Conservation (phyloP, 92 coral and sea anemone genomes). For the Diadumene lineata region DNA sequence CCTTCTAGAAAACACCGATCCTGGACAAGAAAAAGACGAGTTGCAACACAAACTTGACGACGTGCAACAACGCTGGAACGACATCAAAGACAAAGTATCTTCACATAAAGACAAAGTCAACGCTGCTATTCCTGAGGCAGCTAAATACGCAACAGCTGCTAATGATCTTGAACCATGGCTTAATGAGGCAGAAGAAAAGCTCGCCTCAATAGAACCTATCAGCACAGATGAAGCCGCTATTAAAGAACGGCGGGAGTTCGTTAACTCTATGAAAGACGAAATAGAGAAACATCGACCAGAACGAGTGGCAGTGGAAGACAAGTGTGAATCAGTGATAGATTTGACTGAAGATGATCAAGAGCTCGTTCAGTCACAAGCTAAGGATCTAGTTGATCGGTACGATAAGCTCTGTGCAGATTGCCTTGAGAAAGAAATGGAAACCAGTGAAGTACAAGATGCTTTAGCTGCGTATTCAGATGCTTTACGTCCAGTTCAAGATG, state of each 20-base stretch:
- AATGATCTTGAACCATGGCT: constrained; percentile 75
- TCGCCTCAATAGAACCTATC: constrained; percentile 69
- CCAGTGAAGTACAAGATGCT: constrained; percentile 50
- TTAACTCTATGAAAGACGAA: constrained; percentile 56
- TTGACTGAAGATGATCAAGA: constrained; percentile 76
- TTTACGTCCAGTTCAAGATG: constrained; percentile 65
- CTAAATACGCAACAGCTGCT: constrained; percentile 66
- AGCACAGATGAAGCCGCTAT: constrained; percentile 58
- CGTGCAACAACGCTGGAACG: constrained; percentile 78
- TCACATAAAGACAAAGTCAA: constrained; percentile 67
- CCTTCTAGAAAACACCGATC: constrained; percentile 79
- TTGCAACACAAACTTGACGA: constrained; percentile 74
- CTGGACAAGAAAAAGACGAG: constrained; percentile 87
- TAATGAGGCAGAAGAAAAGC: constrained; percentile 70
- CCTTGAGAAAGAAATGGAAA: constrained; percentile 56
- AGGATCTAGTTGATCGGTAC: constrained; percentile 76
- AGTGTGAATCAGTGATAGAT: constrained; percentile 63
- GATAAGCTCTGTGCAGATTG: constrained; percentile 72
- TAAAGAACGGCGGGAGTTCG: constrained; percentile 43
- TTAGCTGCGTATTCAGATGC: constrained; percentile 54
- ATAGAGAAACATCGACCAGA: constrained; percentile 76
- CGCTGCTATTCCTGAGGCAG: constrained; percentile 77
- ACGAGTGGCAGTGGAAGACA: constrained; percentile 72
- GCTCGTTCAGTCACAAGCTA: constrained; percentile 58
- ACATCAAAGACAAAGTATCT: constrained; percentile 59